Percentiles rank a stretch among this genome's conserved stretches.
Conservation (phyloP, 1,140 invertebrate species). For the Pseudachorutes palmiensis region DNA sequence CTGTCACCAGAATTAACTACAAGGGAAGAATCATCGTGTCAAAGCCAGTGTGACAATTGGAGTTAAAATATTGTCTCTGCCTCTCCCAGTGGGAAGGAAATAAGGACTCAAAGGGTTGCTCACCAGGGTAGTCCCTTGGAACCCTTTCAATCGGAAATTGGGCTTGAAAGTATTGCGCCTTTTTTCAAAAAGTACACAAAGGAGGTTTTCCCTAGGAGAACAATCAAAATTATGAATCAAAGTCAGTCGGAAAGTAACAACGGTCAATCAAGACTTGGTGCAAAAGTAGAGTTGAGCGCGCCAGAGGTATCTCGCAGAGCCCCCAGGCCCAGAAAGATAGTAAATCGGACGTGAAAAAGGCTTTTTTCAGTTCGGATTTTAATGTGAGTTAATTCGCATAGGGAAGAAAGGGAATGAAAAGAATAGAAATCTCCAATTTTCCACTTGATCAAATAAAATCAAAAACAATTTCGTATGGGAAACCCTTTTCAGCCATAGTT, state of each 20-base stretch:
- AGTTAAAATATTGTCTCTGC: conserved; percentile 39
- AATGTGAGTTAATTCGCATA: neutral
- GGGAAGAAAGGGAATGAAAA: conserved; percentile 15
- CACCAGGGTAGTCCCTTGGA: conserved; percentile 26
- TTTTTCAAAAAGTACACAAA: too few species aligned
- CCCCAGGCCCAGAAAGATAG: too few species aligned
- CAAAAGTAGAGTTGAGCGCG: neutral
- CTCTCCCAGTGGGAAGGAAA: conserved; percentile 29
- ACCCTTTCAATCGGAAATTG: conserved; percentile 1
- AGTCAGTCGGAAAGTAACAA: too few species aligned
- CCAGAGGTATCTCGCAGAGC: too few species aligned
- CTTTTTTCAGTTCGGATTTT: neutral
- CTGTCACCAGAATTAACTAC: too few species aligned
- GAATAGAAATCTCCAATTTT: conserved; percentile 28
- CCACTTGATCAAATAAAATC: conserved; percentile 36
- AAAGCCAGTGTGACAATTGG: conserved; percentile 40
- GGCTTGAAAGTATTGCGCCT: neutral
- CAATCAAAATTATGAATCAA: conserved; percentile 1
- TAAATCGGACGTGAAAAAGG: too few species aligned
- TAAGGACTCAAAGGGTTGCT: conserved; percentile 30
- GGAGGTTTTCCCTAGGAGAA: too few species aligned
- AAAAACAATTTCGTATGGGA: conserved; percentile 24
- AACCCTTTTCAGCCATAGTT: conserved; percentile 9
- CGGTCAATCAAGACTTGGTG: too few species aligned
- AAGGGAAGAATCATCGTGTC: too few species aligned